phyloP scores from a whole-genome alignment of 2,888 invertebrate species.

The Pachymerium ferrugineum region DNA sequence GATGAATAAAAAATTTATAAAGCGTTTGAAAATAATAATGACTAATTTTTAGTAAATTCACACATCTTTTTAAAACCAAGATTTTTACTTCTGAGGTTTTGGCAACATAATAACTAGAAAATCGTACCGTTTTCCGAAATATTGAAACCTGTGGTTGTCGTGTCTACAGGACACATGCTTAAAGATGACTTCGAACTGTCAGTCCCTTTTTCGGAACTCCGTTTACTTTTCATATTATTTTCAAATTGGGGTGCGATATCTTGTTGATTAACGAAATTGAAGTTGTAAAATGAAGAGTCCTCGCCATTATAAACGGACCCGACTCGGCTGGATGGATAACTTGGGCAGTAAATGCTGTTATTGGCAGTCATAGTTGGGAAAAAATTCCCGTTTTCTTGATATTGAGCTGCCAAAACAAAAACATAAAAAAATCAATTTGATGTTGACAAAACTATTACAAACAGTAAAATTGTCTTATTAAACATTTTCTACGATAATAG shows the following conservation, averaged over 20 bases:
- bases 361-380: neutral
- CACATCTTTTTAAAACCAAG: no score
- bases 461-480: neutral
- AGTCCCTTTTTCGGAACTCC: neutral
- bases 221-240: neutral
- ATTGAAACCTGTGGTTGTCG: neutral
- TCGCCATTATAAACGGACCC: neutral
- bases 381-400: neutral
- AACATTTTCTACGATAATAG: neutral
- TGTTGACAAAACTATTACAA: no score
- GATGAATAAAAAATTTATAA: no score
- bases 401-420: no score
- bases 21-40: no score
- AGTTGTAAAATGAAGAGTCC: neutral
- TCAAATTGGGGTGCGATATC: neutral
- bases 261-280: neutral
- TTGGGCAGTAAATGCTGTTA: neutral
- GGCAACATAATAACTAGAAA: no score
- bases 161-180: neutral
- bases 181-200: neutral
- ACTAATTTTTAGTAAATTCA: no score
- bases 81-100: no score
- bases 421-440: no score
- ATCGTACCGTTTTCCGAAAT: neutral
- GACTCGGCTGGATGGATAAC: neutral